Percentiles rank a stretch among this genome's conserved stretches.
phyloP scores from a whole-genome alignment of 2,797 vertebrate species.

The Urocyon cinereoargenteus region DNA sequence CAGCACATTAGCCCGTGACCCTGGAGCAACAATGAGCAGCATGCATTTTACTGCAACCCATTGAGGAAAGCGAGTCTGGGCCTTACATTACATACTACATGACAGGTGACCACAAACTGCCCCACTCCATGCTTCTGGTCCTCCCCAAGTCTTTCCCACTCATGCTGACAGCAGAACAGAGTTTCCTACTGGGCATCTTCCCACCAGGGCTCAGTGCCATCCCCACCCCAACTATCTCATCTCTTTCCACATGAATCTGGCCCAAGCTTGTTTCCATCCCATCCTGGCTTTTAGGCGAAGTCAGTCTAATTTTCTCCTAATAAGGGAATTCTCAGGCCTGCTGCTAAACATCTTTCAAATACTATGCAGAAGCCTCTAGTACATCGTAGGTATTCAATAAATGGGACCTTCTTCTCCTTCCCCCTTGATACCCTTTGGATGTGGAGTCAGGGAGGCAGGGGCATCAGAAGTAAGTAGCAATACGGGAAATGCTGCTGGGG shows the following conservation, averaged over 20 bases:
- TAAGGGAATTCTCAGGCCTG: not conserved
- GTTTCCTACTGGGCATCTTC: not conserved
- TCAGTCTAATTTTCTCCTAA: not conserved
- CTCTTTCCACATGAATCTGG: not conserved
- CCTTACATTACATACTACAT: not conserved
- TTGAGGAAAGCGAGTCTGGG: too few species aligned
- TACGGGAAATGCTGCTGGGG: not conserved
- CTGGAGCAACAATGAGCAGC: too few species aligned
- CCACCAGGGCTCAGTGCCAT: not conserved
- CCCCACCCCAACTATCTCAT: not conserved
- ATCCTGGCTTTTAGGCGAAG: not conserved
- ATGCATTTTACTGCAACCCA: not conserved
- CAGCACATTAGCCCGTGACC: not conserved
- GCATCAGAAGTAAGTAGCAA: accelerated
- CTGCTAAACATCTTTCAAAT: not conserved
- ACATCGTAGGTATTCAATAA: accelerated
- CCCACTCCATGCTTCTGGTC: not conserved
- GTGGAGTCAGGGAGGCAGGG: not conserved
- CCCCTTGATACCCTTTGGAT: too few species aligned
- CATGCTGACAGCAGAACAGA: not conserved
- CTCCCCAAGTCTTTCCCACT: not conserved
- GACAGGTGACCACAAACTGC: not conserved
- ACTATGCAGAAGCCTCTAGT: too few species aligned
- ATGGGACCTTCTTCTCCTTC: not conserved
- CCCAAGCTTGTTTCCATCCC: not conserved